Base-by-base conservation (phyloP, 2,797 vertebrate genomes). In the Leptatherina wallacei region DNA sequence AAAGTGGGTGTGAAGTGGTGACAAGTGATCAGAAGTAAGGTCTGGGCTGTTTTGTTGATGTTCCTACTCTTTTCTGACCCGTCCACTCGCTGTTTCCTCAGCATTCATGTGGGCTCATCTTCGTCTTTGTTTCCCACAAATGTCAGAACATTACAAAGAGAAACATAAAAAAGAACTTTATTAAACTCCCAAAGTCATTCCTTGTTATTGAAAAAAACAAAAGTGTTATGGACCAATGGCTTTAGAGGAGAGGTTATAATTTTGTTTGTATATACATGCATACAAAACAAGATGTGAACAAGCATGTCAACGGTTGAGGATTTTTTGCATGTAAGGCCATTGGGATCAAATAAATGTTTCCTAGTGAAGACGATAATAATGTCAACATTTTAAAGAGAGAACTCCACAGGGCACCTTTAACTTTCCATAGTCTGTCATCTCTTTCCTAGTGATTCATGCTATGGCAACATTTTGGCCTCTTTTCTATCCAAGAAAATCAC, bases 11-110 rank as follows among this genome's bases (percentile, higher is more conserved):
- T 47, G 30, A 57, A 32, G 32, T 51, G 59, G 59, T 54, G 51
- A 29, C 52, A 20, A 33, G 22, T 47, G 29, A 47, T 52, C 69
- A 35, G n/a, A 55, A 77, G 61, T 72, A 52, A 77, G 38, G 49
- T 51, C 58, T 65, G 64, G 47, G 38, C 49, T 79, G 36, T 75
- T 81, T 77, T 59, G 55, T 77, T 61, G 14, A 47, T 2, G 35
- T 80, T 16, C n/a, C 42, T 33, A 47, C 68, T 32, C 22, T 30
- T 20, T 69, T 33, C 44, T 44, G 57, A 70, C 54, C 27, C 63
- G 58, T 60, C 54, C 14, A 47, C 55, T 33, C 35, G 68, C 64
- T 72, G 56, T 35, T 56, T 75, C 66, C 44, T 65, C 36, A 44
- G 8, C 60, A 20, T 57, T 69, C 70, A 72, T 61, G 61, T 69